Conservation (phyloP, 2,888 invertebrate species). For the Leucophenga maculata region DNA sequence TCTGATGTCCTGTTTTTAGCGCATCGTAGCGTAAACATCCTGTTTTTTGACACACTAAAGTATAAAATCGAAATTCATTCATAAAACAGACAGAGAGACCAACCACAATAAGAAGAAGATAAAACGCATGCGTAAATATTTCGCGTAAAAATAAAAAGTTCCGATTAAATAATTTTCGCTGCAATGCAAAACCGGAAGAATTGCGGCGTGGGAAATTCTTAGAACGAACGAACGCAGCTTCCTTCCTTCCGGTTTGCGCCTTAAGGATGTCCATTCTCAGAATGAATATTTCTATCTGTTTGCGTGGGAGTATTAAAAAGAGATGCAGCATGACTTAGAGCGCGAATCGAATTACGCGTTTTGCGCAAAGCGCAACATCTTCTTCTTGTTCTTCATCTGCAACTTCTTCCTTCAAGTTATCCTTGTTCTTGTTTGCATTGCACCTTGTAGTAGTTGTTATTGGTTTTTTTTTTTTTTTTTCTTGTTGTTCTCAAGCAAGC, state of each 20-base stretch:
- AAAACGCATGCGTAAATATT: conserved; percentile 14
- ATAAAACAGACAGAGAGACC: conserved; percentile 5
- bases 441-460: conserved; percentile 33
- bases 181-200: conserved; percentile 30
- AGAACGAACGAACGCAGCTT: conserved; percentile 38
- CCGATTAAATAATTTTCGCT: not conserved
- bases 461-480: too few species aligned
- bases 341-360: conserved; percentile 22
- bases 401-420: not conserved
- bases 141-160: conserved; percentile 13
- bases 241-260: conserved; percentile 35
- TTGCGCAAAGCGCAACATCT: not conserved
- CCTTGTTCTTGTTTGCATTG: conserved; percentile 7
- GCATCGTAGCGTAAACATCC: conserved; percentile 11
- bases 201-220: conserved; percentile 56
- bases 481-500: conserved; percentile 60
- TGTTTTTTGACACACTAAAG: conserved; percentile 17
- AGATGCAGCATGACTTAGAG: not conserved
- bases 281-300: not conserved
- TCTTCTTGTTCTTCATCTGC: not conserved
- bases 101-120: too few species aligned
- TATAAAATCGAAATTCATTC: conserved; percentile 10
- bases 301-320: not conserved
- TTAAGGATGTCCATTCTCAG: not conserved
- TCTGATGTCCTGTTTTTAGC: conserved; percentile 12